phyloP scores from a whole-genome alignment of 2,888 invertebrate genomes.

The Dryadula phaetusa region DNA sequence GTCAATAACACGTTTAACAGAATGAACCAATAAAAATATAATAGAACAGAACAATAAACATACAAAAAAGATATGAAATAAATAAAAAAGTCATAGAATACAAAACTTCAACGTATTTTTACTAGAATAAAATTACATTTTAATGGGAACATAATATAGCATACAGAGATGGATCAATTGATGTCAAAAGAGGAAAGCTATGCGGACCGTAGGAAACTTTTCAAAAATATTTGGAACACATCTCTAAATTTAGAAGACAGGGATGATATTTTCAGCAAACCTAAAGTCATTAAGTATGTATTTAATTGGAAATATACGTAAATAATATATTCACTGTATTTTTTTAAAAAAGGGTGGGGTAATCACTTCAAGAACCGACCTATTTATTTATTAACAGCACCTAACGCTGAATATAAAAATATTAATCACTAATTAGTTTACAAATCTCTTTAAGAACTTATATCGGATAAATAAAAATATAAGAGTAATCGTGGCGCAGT shows the following conservation, averaged over 20 bases:
- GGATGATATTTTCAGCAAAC: conserved; percentile 61
- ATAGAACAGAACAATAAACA: no score
- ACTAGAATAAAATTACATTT: background rate
- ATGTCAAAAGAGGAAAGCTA: conserved; percentile 68
- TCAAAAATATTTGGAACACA: conserved; percentile 72
- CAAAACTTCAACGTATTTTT: background rate
- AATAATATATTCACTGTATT: background rate
- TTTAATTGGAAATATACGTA: background rate
- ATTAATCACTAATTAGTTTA: no score
- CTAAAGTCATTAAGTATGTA: conserved; percentile 73
- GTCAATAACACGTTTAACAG: background rate
- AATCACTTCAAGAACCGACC: no score
- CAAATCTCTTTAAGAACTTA: no score
- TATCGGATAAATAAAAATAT: no score
- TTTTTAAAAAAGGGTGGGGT: no score
- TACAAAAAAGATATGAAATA: background rate
- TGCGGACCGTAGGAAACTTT: conserved; percentile 65
- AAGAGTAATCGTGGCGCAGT: no score
- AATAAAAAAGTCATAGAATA: background rate
- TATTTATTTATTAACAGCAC: no score
- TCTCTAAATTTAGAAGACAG: conserved; percentile 61
- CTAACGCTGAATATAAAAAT: no score
- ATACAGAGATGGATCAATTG: conserved; percentile 38
- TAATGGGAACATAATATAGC: background rate
- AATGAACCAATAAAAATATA: background rate